These are phyloP conservation scores for Hemibagrus guttatus DNA, from an alignment of 2,797 vertebrate genomes.

Conservation along the genomic window DNA sequence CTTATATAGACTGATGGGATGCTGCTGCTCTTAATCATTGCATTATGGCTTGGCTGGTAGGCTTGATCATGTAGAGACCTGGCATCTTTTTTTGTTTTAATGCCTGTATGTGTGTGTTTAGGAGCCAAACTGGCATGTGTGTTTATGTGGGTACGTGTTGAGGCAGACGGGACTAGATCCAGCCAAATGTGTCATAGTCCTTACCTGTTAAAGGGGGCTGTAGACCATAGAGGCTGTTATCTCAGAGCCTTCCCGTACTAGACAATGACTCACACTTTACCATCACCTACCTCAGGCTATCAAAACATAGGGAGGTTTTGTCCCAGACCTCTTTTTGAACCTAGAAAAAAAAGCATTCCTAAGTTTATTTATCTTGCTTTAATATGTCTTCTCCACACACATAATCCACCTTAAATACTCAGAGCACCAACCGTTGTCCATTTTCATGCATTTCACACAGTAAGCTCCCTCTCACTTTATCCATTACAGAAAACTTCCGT, in stretches of 20 bases:
- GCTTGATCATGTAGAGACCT: neutral
- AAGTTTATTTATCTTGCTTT: slow-evolving; percentile 3
- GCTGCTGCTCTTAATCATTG: neutral
- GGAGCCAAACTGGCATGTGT: neutral
- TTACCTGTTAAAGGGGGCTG: slow-evolving; percentile 40
- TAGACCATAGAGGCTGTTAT: slow-evolving; percentile 38
- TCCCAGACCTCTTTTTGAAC: slow-evolving; percentile 22
- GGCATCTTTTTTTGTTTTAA: neutral
- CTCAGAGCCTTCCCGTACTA: slow-evolving; percentile 33
- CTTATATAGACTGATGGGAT: neutral
- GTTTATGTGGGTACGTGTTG: neutral
- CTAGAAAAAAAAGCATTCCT: slow-evolving; percentile 22
- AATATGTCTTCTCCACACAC: neutral
- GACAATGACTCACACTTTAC: slow-evolving; percentile 50
- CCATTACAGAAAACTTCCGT: slow-evolving; percentile 48
- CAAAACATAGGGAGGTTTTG: slow-evolving; percentile 11
- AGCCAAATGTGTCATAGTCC: slow-evolving; percentile 29
- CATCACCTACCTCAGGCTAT: slow-evolving; percentile 22
- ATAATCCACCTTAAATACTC: slow-evolving; percentile 19
- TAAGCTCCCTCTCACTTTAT: slow-evolving; percentile 41
- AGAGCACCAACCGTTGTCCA: neutral
- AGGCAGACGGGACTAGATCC: slow-evolving; percentile 23
- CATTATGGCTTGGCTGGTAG: neutral
- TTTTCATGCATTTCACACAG: slow-evolving; percentile 19
- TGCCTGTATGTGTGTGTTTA: neutral